These are phyloP conservation scores for Xylocampa areola DNA, from an alignment of 2,888 invertebrate species.

Conservation along the genomic window DNA sequence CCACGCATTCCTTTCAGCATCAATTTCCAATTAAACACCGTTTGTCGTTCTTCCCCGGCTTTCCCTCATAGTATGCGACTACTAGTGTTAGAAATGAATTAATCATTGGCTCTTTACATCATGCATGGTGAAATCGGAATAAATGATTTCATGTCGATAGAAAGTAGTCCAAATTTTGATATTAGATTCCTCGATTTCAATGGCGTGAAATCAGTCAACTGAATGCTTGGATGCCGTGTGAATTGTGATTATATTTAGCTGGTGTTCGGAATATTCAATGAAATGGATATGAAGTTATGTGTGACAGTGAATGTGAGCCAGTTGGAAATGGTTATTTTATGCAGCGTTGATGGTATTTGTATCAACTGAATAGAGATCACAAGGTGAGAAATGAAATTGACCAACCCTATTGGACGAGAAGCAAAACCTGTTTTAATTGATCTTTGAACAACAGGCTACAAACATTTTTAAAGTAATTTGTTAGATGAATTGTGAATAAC, in stretches of 20 bases:
- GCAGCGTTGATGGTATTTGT: neutral
- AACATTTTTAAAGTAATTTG: no score
- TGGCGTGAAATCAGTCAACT: conserved; percentile 39
- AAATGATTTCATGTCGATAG: conserved; percentile 18
- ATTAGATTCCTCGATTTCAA: conserved; percentile 31
- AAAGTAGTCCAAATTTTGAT: conserved; percentile 49
- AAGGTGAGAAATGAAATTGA: no score
- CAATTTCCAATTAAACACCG: conserved; percentile 43
- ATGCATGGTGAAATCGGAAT: conserved; percentile 47
- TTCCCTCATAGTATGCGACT: conserved; percentile 38
- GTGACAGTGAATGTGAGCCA: neutral
- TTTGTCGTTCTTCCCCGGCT: conserved; percentile 31
- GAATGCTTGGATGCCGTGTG: conserved; percentile 43
- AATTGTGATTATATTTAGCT: conserved; percentile 35
- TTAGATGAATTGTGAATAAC: no score
- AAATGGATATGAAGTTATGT: conserved; percentile 5
- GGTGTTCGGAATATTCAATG: conserved; percentile 26
- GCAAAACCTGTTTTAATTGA: no score
- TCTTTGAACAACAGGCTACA: no score
- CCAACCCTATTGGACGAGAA: no score
- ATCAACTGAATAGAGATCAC: no score
- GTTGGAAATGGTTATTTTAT: conserved; percentile 17
- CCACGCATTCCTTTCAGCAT: conserved; percentile 40
- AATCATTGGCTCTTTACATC: conserved; percentile 46
- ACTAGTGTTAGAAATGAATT: conserved; percentile 49